Evolutionary conservation across 2,888 invertebrate species (phyloP).

Genomic region (Erebia epiphron): DNA sequence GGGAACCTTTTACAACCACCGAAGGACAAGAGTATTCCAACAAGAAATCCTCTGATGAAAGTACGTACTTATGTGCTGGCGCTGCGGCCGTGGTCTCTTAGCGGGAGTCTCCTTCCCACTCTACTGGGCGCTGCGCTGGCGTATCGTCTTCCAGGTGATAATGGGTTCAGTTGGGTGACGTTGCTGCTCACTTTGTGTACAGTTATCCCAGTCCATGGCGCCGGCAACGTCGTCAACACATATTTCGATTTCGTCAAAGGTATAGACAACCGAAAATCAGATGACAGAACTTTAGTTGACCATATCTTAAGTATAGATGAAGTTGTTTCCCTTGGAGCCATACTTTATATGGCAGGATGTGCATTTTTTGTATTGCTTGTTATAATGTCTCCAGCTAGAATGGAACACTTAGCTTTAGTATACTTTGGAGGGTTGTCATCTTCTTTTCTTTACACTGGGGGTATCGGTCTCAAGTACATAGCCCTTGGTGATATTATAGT

Average conservation of each 20-base stretch:
- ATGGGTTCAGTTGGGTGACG: constrained; percentile 90
- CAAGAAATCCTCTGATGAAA: constrained; percentile 89
- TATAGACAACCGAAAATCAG: constrained; percentile 95
- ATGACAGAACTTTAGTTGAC: constrained; percentile 97
- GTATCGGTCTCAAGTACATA: constrained; percentile 97
- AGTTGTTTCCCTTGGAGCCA: constrained; percentile 94
- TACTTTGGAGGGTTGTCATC: constrained; percentile 98
- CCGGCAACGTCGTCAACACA: constrained; percentile 98
- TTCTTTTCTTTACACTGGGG: constrained; percentile 98
- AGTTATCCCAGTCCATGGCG: constrained; percentile 96
- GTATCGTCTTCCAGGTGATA: constrained; percentile 89
- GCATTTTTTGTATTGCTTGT: constrained; percentile 90
- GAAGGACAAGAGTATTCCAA: constrained; percentile 58
- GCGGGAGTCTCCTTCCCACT: constrained; percentile 95
- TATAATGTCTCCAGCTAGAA: constrained; percentile 92
- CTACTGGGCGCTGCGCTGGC: constrained; percentile 94
- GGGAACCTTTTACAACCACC: constrained; percentile 76
- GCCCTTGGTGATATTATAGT: constrained; percentile 96
- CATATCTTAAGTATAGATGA: constrained; percentile 88
- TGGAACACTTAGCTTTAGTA: constrained; percentile 96
- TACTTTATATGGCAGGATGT: constrained; percentile 94
- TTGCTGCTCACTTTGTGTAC: constrained; percentile 92
- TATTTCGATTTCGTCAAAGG: constrained; percentile 97
- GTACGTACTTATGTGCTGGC: constrained; percentile 94
- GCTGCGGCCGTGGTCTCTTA: constrained; percentile 96